Evolutionary conservation across 2,888 invertebrate genomes (phyloP).

Genomic region (Rapana venosa): DNA sequence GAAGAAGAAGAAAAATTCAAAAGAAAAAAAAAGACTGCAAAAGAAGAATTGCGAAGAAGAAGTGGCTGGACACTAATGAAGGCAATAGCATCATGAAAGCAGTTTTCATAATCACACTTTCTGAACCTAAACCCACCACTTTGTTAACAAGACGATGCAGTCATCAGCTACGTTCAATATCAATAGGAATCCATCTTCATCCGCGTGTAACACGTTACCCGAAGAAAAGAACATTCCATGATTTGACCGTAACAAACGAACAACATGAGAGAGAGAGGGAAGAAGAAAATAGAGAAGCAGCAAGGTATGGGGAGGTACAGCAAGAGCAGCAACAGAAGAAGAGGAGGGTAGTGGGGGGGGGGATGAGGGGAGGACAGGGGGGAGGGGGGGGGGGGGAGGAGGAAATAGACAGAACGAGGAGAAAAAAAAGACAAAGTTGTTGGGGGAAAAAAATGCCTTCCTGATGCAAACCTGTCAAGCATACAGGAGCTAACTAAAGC

Average conservation of each 20-base stretch:
- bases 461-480: too few relatives aligned
- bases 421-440: too few relatives aligned
- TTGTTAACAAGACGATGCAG: too few relatives aligned
- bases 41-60: conserved; percentile 24
- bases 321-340: neutral
- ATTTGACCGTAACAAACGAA: too few relatives aligned
- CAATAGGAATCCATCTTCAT: too few relatives aligned
- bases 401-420: neutral
- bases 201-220: too few relatives aligned
- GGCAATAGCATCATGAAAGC: neutral
- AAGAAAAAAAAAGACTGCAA: neutral
- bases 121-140: too few relatives aligned
- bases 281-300: neutral
- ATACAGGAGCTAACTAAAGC: too few relatives aligned
- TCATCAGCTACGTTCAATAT: too few relatives aligned
- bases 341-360: neutral
- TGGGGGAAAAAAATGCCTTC: too few relatives aligned
- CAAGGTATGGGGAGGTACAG: neutral
- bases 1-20: neutral
- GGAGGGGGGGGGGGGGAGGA: neutral
- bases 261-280: neutral
- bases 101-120: too few relatives aligned
- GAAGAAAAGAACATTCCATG: too few relatives aligned
- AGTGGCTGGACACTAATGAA: neutral
- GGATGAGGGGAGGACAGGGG: neutral